Conservation (phyloP, 1,140 invertebrate species). For the Musca vetustissima region DNA sequence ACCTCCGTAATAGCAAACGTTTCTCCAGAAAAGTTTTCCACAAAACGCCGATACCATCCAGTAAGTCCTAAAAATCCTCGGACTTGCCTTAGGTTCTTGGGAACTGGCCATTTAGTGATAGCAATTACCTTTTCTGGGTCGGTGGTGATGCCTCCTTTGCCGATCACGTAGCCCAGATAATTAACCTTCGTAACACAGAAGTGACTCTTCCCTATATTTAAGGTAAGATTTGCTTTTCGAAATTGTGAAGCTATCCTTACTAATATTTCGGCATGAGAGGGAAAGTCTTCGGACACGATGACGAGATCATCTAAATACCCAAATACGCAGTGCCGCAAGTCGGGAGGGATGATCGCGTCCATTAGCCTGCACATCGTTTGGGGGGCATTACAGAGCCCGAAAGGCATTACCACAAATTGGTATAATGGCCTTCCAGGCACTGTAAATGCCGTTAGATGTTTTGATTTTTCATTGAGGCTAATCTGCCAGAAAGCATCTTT, state of each 20-base stretch:
- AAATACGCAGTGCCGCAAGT: slow-evolving; percentile 36
- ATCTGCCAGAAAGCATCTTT: slow-evolving; percentile 52
- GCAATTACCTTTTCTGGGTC: slow-evolving; percentile 35
- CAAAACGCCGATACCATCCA: slow-evolving; percentile 31
- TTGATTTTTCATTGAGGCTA: slow-evolving; percentile 34
- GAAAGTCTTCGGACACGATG: slow-evolving; percentile 25
- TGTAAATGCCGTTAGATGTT: slow-evolving; percentile 56
- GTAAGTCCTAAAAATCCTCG: slow-evolving; percentile 28
- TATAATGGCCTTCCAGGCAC: slow-evolving; percentile 49
- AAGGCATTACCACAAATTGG: slow-evolving; percentile 31
- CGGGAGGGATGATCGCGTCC: slow-evolving; percentile 49
- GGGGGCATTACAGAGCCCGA: slow-evolving; percentile 34
- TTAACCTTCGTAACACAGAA: slow-evolving; percentile 46
- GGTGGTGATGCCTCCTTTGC: slow-evolving; percentile 29
- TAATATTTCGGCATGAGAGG: slow-evolving; percentile 55
- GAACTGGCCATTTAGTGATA: slow-evolving; percentile 33
- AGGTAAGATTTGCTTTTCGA: slow-evolving; percentile 50
- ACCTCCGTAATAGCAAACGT: slow-evolving; percentile 26
- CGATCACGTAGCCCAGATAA: slow-evolving; percentile 31
- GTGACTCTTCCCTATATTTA: slow-evolving; percentile 56
- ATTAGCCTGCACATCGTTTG: slow-evolving; percentile 26
- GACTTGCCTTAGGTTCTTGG: slow-evolving; percentile 29
- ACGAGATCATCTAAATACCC: slow-evolving; percentile 30
- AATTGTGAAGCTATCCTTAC: slow-evolving; percentile 49
- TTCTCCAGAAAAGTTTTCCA: slow-evolving; percentile 24